Conservation (phyloP, 1,140 invertebrate species). For the Ceratoteleas bidentatus region DNA sequence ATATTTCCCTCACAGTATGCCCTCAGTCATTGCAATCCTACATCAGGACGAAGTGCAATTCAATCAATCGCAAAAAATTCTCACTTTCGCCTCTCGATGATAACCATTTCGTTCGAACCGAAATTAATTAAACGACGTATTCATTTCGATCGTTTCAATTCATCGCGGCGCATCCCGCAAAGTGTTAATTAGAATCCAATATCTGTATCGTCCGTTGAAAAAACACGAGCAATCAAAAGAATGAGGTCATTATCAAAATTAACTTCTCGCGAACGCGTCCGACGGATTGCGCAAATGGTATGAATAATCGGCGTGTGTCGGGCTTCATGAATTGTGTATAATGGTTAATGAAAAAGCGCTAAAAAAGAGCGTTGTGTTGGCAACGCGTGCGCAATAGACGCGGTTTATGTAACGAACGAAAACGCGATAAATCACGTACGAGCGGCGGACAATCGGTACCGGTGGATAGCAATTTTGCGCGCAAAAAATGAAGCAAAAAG, state of each 20-base stretch:
- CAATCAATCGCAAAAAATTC: too few relatives aligned
- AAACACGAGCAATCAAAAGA: constrained; percentile 8
- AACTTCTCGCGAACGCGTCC: constrained; percentile 3
- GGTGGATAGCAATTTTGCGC: neutral
- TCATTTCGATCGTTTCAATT: too few relatives aligned
- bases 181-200: too few relatives aligned
- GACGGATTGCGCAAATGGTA: constrained; percentile 12
- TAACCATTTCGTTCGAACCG: too few relatives aligned
- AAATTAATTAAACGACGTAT: too few relatives aligned
- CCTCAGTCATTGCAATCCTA: too few relatives aligned
- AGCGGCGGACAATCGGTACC: constrained; percentile 19
- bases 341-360: constrained; percentile 23
- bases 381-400: constrained; percentile 19
- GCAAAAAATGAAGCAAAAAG: neutral
- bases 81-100: too few relatives aligned
- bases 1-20: too few relatives aligned
- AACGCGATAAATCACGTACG: constrained; percentile 36
- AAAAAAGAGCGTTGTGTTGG: constrained; percentile 21
- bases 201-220: too few relatives aligned
- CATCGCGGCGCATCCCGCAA: neutral
- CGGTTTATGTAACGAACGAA: constrained; percentile 38
- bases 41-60: too few relatives aligned
- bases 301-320: constrained; percentile 9
- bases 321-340: constrained; percentile 37
- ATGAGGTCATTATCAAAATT: constrained; percentile 40